Conservation (phyloP, 2,888 invertebrate genomes). For the Venustoraphidia nigricollis region DNA sequence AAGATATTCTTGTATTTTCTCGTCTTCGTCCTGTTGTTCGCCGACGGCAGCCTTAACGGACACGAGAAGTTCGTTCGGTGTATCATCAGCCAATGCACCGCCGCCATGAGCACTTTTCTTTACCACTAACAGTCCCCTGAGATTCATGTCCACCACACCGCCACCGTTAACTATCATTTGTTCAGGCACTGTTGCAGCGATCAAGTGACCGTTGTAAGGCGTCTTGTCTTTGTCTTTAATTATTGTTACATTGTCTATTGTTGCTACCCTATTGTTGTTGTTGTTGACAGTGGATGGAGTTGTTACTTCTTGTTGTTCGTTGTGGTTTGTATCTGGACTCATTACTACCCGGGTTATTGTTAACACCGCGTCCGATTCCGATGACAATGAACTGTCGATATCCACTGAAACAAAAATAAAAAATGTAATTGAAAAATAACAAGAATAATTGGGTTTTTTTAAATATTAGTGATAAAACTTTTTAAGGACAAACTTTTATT, state of each 20-base stretch:
- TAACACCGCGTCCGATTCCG: slow-evolving; percentile 16
- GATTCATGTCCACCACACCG: background rate
- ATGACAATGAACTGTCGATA: slow-evolving; percentile 18
- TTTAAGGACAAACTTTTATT: too few relatives aligned
- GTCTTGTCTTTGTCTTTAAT: background rate
- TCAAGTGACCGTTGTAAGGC: slow-evolving; percentile 15
- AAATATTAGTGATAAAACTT: too few relatives aligned
- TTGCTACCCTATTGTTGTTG: slow-evolving; percentile 8
- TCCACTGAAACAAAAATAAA: slow-evolving; percentile 27
- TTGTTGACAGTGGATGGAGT: slow-evolving; percentile 12
- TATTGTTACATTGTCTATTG: slow-evolving; percentile 6
- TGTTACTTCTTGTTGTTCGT: slow-evolving; percentile 17
- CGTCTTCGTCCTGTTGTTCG: slow-evolving; percentile 20
- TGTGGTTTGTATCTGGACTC: slow-evolving; percentile 25
- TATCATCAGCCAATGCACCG: slow-evolving; percentile 18
- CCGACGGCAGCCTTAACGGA: slow-evolving; percentile 19
- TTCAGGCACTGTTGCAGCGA: slow-evolving; percentile 18
- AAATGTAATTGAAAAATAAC: too few relatives aligned
- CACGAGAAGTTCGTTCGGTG: slow-evolving; percentile 14
- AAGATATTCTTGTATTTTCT: slow-evolving; percentile 30
- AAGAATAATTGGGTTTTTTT: too few relatives aligned
- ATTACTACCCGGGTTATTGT: slow-evolving; percentile 16
- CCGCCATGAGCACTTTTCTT: slow-evolving; percentile 1
- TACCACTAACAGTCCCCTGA: background rate
- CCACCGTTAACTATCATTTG: slow-evolving; percentile 12